Percentiles rank a stretch among this genome's conserved stretches.
phyloP scores from a whole-genome alignment of 2,113 vertebrate species.

The Thermophis baileyi region DNA sequence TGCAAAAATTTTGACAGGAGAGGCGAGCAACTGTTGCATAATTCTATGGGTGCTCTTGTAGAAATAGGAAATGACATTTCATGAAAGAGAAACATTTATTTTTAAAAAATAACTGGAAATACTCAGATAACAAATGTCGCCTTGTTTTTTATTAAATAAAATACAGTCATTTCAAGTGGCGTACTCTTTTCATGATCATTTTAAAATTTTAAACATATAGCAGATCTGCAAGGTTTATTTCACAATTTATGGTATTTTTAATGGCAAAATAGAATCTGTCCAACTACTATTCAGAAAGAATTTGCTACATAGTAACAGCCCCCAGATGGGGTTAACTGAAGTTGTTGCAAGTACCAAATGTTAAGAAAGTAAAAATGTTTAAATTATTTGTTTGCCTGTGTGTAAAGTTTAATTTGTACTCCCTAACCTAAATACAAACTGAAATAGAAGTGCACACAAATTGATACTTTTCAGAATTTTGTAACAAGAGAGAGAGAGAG shows the following conservation, averaged over 20 bases:
- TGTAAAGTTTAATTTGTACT: neutral
- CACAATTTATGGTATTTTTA: neutral
- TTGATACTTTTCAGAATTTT: neutral
- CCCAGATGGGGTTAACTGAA: neutral
- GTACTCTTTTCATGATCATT: neutral
- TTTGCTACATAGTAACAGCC: neutral
- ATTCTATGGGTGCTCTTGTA: constrained; percentile 20
- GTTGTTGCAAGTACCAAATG: neutral
- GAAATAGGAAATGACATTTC: constrained; percentile 14
- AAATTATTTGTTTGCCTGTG: neutral
- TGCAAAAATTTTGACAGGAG: constrained; percentile 44
- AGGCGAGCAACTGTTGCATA: constrained; percentile 22
- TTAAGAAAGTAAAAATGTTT: neutral
- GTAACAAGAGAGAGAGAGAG: neutral
- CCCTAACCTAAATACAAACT: neutral
- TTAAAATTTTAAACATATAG: neutral
- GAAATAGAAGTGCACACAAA: neutral
- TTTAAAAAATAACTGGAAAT: neutral
- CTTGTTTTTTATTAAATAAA: neutral
- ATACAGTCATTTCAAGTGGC: neutral
- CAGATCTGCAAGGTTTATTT: neutral
- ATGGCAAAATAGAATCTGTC: neutral
- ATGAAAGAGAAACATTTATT: neutral
- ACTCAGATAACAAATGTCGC: neutral
- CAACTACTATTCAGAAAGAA: neutral